Evolutionary conservation across 1,140 invertebrate genomes (phyloP), one percentile per base, ranked within the genome.

Genomic region (Harpegnathos saltator): DNA sequence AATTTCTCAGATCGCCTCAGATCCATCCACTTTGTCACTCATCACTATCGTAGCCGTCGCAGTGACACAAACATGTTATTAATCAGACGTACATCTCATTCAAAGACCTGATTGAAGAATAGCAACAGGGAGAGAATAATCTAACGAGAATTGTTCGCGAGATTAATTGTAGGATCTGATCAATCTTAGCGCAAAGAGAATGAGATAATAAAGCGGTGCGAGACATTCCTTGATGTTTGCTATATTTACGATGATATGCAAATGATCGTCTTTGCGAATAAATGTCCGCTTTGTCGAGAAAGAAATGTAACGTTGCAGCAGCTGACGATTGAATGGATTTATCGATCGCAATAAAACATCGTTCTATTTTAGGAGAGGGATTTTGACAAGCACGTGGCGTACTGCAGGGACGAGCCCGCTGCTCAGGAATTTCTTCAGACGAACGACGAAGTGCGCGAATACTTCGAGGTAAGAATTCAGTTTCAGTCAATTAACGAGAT

Each of bases 381-480:
- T 94, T 99, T 99, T 91, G 98, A 99, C 94, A 98, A 98, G 91
- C 98, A 99, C 93, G 98, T 98, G 22, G 96, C 96, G 33, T 99
- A 98, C 92, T 98, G 97, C 90, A 96, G 96, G 92, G 97, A 98
- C 90, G 97, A 98, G 93, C 97, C 97, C 1, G 92, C 95, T 17
- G 97, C 98, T 9, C 97, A 98, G 92, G 96, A 97, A 85, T 96
- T 98, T 88, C 95, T 99, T 22, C 95, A 96, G 74, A 95, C 95
- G 66, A 97, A 97, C 89, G 95, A 95, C 1, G 95, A 96, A 77
- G 96, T 97, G 26, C 95, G 95, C 75, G 96, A 97, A 88, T 98
- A 97, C 93, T 98, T 98, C 91, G 96, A 98, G 95, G 98, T 98
- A 92, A 96, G 95, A 94, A 48, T 44, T 44, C 38, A 44, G 11